Evolutionary conservation across 2,113 vertebrate genomes (phyloP), one percentile per base, ranked within the genome.

Genomic region (Taxidea taxus): DNA sequence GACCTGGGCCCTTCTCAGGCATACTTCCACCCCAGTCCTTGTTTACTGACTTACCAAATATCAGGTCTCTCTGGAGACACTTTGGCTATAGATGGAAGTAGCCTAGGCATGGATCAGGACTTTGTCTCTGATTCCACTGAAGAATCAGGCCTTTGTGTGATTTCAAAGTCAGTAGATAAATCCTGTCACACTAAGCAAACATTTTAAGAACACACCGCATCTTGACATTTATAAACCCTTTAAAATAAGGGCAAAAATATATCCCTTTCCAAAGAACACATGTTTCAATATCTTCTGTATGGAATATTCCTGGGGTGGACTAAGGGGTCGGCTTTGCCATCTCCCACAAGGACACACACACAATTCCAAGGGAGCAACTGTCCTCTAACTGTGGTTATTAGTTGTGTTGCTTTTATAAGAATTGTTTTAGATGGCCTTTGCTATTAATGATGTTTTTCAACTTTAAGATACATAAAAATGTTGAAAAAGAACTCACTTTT

Each of bases 131-230:
- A 97, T 13, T 91, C 51, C 66, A 47, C 39, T 95, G 88, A 83
- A 98, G 96, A 93, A 42, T 39, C 54, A 58, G 95, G 44, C 12
- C 6, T 93, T 97, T 96, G 85, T 94, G 42, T 3, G 34, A 11
- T 91, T 94, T 83, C 42, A 66, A 81, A 54, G 3, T 23, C 15
- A 68, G 44, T 51, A 94, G 56, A 90, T 29, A 31, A 34, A 18
- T 16, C 7, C 31, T 85, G 87, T 83, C 68, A 39, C 42, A 47
- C 29, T 49, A 81, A 93, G 64, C 62, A 72, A 87, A 94, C 29
- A 29, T 78, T 95, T 90, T 23, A 95, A 89, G 72, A 92, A 7
- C 27, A 13, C 0, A 0, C 47, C 42, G 70, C 20, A 42, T 20
- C 51, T 81, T 72, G 42, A 77, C 84, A 54, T 47, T 83, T 97